phyloP scores from a whole-genome alignment of 1,140 invertebrate genomes.

The Harpegnathos saltator region DNA sequence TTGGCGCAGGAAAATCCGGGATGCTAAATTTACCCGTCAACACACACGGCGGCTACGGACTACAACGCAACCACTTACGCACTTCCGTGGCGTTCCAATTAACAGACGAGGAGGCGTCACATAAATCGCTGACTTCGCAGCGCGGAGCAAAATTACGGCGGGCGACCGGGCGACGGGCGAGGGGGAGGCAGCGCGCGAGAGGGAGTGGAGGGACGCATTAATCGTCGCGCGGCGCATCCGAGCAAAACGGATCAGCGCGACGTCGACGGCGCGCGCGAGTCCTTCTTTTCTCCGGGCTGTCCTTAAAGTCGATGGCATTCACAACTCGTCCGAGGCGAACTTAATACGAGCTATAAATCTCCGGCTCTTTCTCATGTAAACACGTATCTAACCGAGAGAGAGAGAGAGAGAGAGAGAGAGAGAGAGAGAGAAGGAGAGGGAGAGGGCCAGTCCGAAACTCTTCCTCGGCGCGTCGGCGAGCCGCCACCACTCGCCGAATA shows the following conservation, averaged over 20 bases:
- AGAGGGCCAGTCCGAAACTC: slow-evolving; percentile 50
- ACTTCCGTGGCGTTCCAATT: slow-evolving; percentile 34
- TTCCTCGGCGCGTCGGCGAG: slow-evolving; percentile 39
- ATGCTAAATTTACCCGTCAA: slow-evolving; percentile 36
- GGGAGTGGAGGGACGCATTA: slow-evolving; percentile 45
- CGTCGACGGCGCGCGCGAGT: slow-evolving; percentile 36
- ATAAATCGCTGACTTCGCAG: slow-evolving; percentile 45
- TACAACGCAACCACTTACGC: slow-evolving; percentile 9
- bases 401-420: no score
- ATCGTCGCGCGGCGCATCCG: slow-evolving; percentile 39
- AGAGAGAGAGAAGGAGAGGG: no score
- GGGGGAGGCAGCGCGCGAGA: no score
- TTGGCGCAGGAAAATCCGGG: not conserved
- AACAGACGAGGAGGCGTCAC: slow-evolving; percentile 16
- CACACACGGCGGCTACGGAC: no score
- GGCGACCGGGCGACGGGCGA: slow-evolving; percentile 15
- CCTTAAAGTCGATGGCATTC: slow-evolving; percentile 60
- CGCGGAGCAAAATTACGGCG: slow-evolving; percentile 40
- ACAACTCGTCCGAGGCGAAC: slow-evolving; percentile 51
- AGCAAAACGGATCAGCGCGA: slow-evolving; percentile 48
- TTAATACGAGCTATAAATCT: slow-evolving; percentile 79
- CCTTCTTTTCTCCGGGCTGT: slow-evolving; percentile 21
- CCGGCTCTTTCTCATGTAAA: slow-evolving; percentile 79
- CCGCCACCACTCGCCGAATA: slow-evolving; percentile 46
- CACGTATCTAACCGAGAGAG: slow-evolving; percentile 70